These are phyloP conservation scores for Synodontis membranacea DNA, from an alignment of 2,113 vertebrate genomes.

Conservation along the genomic window DNA sequence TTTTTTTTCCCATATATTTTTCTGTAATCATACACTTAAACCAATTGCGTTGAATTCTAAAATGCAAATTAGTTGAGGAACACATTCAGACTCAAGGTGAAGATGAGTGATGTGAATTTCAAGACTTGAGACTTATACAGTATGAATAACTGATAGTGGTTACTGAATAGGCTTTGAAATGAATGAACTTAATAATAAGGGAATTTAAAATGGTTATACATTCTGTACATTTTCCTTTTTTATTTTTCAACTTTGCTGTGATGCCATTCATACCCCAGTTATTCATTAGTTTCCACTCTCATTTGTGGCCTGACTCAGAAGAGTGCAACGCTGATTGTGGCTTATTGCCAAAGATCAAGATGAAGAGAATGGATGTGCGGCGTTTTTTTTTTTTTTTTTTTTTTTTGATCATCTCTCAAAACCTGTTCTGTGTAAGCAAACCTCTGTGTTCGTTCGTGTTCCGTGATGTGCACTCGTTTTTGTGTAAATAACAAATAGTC, in stretches of 20 bases:
- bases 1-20: background rate
- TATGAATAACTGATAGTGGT: too few relatives aligned
- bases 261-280: background rate
- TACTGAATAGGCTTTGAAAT: background rate
- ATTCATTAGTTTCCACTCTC: background rate
- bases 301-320: background rate
- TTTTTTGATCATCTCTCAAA: constrained; percentile 11
- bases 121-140: background rate
- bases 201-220: background rate
- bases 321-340: background rate
- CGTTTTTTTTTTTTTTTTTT: background rate
- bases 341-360: constrained; percentile 8
- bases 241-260: constrained; percentile 4
- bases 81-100: background rate
- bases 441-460: background rate
- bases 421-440: background rate
- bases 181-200: background rate
- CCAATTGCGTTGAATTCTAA: background rate
- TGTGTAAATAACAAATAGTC: constrained; percentile 15
- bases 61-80: background rate
- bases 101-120: background rate
- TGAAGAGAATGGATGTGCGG: background rate
- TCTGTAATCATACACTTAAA: background rate
- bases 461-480: constrained; percentile 10
- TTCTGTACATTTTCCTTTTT: background rate